Percentiles rank a stretch among this genome's conserved stretches.
Conservation (phyloP, 2,888 invertebrate species). For the Mellilla xanthometata region DNA sequence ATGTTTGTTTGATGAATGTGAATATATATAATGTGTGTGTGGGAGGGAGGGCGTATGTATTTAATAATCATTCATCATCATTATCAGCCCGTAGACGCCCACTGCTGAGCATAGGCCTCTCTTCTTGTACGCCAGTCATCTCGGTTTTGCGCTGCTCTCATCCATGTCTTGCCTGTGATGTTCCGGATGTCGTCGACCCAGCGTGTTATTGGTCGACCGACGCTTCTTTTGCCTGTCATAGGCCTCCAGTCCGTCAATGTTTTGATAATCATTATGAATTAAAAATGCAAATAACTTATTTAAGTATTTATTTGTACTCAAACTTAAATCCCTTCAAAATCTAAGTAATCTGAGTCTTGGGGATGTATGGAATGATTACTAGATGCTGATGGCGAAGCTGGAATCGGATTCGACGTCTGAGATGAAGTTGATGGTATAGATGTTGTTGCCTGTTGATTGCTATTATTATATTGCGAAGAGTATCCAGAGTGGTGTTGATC, state of each 20-base stretch:
- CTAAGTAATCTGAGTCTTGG: constrained; percentile 34
- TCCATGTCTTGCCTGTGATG: no score
- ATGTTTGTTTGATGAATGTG: constrained; percentile 25
- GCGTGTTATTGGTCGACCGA: no score
- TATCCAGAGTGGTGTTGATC: constrained; percentile 36
- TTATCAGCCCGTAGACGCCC: no score
- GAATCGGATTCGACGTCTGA: constrained; percentile 21
- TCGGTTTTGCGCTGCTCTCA: no score
- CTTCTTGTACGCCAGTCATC: no score
- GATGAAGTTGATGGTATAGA: constrained; percentile 33
- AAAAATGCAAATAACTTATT: constrained; percentile 33
- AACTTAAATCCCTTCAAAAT: constrained; percentile 38
- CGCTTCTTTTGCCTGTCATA: no score
- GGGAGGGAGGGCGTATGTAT: constrained; percentile 18
- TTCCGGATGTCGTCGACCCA: no score
- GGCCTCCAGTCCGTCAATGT: no score
- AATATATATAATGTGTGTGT: constrained; percentile 16
- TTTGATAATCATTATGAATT: constrained; percentile 31
- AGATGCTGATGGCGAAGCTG: constrained; percentile 35
- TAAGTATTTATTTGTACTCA: constrained; percentile 37
- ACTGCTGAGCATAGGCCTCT: no score
- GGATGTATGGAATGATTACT: constrained; percentile 33
- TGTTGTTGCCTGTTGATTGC: constrained; percentile 31
- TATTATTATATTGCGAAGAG: constrained; percentile 31
- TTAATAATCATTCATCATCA: no score